Percentiles rank a stretch among this genome's conserved stretches.
Evolutionary conservation across 2,113 vertebrate genomes (phyloP).

Genomic region (Cyprinodon tularosa): DNA sequence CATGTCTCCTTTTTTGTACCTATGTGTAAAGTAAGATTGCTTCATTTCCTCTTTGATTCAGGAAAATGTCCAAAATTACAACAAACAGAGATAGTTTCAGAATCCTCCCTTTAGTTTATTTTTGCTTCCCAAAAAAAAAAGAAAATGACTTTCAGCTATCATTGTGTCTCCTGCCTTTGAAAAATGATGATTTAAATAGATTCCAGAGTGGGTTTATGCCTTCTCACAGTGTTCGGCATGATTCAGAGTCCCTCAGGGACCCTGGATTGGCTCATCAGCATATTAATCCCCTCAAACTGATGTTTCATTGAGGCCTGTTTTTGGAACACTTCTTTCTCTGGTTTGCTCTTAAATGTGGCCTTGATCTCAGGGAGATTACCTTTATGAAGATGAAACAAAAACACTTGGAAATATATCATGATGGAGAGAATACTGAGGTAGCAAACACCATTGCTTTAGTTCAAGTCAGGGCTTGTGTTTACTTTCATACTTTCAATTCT

Average conservation of each 20-base stretch:
- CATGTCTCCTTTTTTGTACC: neutral
- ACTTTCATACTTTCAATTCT: conserved; percentile 36
- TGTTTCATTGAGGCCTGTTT: conserved; percentile 38
- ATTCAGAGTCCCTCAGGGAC: conserved; percentile 39
- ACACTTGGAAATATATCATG: conserved; percentile 27
- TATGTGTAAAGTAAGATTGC: neutral
- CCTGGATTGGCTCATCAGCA: conserved; percentile 53
- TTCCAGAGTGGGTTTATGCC: conserved; percentile 49
- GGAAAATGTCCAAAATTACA: conserved; percentile 8
- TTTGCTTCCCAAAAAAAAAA: conserved; percentile 17
- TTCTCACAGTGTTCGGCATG: conserved; percentile 46
- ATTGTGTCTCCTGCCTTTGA: conserved; percentile 30
- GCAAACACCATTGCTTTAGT: conserved; percentile 13
- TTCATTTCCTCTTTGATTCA: neutral
- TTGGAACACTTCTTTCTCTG: conserved; percentile 40
- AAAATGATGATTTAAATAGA: conserved; percentile 55
- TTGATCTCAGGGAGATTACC: conserved; percentile 36
- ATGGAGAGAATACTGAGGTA: conserved; percentile 20
- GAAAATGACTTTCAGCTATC: conserved; percentile 3
- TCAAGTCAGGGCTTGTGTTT: conserved; percentile 34
- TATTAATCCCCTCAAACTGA: conserved; percentile 54
- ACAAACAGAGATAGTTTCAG: neutral
- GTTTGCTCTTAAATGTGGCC: conserved; percentile 22
- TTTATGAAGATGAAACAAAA: conserved; percentile 41
- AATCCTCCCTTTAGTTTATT: conserved; percentile 28